Conservation (phyloP, 2,797 vertebrate genomes). For the Neopelma chrysocephalum region DNA sequence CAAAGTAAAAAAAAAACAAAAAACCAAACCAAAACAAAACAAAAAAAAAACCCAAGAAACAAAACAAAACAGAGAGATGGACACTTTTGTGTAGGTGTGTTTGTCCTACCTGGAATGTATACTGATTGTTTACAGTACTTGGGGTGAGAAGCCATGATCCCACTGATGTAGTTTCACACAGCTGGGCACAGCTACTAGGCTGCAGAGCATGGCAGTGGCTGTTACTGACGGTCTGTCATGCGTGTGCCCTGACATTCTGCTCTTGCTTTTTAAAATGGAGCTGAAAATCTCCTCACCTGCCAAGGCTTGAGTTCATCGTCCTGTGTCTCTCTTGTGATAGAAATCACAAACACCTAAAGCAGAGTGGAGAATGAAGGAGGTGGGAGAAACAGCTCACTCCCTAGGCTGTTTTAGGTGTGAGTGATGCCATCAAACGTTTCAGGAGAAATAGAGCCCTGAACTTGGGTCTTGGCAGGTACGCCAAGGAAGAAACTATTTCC, state of each 20-base stretch:
- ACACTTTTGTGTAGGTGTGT: neutral
- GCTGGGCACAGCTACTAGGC: neutral
- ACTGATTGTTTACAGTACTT: neutral
- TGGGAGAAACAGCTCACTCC: conserved; percentile 5
- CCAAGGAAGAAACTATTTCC: conserved; percentile 30
- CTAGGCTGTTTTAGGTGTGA: conserved; percentile 17
- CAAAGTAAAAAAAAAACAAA: neutral
- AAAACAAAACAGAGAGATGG: neutral
- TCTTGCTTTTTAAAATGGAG: conserved; percentile 31
- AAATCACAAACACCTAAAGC: conserved; percentile 46
- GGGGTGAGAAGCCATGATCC: neutral
- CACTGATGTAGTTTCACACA: neutral
- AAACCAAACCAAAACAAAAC: too few relatives aligned
- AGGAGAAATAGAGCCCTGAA: conserved; percentile 27
- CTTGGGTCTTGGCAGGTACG: conserved; percentile 35
- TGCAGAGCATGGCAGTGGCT: neutral
- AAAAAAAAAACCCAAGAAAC: neutral
- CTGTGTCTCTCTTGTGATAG: conserved; percentile 15
- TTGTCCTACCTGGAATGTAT: neutral
- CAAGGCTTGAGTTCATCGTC: conserved; percentile 19
- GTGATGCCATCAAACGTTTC: conserved; percentile 37
- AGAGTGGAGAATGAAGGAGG: neutral
- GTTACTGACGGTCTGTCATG: conserved; percentile 7
- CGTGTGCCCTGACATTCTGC: neutral
- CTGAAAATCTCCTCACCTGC: conserved; percentile 28